Percentiles rank a stretch among this genome's conserved stretches.
phyloP scores from a whole-genome alignment of 2,797 vertebrate species.

The Anguilla pacifica region DNA sequence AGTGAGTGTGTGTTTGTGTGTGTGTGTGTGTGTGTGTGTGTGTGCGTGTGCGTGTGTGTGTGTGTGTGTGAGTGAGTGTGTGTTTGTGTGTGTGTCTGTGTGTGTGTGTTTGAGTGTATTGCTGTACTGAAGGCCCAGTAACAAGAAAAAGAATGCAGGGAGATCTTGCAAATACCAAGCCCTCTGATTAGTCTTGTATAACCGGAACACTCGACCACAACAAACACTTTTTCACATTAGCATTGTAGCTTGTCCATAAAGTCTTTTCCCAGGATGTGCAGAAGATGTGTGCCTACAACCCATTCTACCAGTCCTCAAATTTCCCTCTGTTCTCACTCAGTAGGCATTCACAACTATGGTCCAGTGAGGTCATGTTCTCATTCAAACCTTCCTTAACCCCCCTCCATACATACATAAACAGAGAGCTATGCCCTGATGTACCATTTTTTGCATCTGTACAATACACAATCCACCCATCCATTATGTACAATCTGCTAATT shows the following conservation, averaged over 20 bases:
- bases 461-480: neutral
- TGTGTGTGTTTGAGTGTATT: neutral
- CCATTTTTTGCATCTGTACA: neutral
- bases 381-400: slow-evolving; percentile 18
- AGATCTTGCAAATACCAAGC: slow-evolving; percentile 4
- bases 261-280: slow-evolving; percentile 52
- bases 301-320: neutral
- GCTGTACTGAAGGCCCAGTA: neutral
- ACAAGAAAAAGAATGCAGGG: neutral
- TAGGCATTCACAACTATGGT: slow-evolving; percentile 45
- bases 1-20: neutral
- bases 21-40: neutral
- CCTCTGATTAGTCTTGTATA: slow-evolving; percentile 39
- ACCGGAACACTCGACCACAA: slow-evolving; percentile 63
- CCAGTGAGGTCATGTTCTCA: slow-evolving; percentile 38
- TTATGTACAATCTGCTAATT: neutral
- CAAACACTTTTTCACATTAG: slow-evolving; percentile 60
- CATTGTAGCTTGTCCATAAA: slow-evolving; percentile 66
- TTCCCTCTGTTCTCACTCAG: slow-evolving; percentile 55
- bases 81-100: neutral
- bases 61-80: neutral
- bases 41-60: too few species aligned
- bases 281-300: slow-evolving; percentile 36
- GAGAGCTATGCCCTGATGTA: neutral
- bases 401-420: neutral